Conservation (phyloP, 30 jellyfish, hydroid and myxozoan genomes). For the Catostylus mosaicus region DNA sequence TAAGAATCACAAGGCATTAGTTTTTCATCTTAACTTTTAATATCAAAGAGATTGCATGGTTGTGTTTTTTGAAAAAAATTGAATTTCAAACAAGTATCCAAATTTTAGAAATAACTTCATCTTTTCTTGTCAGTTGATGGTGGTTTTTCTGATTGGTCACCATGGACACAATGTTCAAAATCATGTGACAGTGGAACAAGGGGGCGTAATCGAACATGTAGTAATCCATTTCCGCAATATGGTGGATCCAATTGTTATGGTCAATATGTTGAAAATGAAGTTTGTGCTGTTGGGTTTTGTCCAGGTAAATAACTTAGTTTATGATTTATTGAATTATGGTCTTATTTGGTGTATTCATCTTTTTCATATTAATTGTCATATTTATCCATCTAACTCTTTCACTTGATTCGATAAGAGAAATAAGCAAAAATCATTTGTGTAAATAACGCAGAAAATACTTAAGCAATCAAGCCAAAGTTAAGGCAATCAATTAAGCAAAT, state of each 20-base stretch:
- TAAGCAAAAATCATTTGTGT: neutral
- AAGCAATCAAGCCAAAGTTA: no score
- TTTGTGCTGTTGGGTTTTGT: constrained; percentile 41
- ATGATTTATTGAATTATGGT: neutral
- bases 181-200: constrained; percentile 61
- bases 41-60: neutral
- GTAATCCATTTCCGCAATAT: constrained; percentile 54
- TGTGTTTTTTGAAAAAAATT: no score
- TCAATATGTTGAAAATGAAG: constrained; percentile 4
- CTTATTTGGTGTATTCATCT: neutral
- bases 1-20: neutral
- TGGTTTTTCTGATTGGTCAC: constrained; percentile 58
- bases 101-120: no score
- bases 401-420: neutral
- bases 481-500: neutral
- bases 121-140: constrained; percentile 38
- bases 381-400: neutral
- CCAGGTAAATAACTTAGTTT: constrained; percentile 15
- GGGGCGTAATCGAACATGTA: constrained; percentile 44
- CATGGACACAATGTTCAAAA: constrained; percentile 36
- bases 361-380: neutral
- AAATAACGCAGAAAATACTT: no score
- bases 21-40: no score
- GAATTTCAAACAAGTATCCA: neutral
- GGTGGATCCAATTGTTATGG: constrained; percentile 56